Conservation (phyloP, 2,888 invertebrate genomes). For the Eupsilia transversa region DNA sequence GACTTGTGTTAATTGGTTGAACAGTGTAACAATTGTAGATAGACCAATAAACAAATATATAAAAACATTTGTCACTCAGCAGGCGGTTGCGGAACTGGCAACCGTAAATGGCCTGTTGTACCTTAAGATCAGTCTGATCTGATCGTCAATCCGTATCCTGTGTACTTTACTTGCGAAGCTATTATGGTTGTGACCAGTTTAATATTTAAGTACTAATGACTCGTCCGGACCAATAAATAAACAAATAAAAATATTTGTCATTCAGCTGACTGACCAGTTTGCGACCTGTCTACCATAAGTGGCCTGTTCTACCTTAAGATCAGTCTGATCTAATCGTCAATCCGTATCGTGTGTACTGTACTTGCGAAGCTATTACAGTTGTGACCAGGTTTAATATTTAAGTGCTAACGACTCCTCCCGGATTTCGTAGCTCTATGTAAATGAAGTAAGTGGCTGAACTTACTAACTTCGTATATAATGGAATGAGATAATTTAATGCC, state of each 20-base stretch:
- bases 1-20: too few relatives aligned
- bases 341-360: neutral
- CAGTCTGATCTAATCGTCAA: neutral
- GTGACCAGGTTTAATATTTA: neutral
- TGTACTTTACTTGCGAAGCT: neutral
- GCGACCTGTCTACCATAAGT: neutral
- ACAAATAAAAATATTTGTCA: neutral
- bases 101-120: neutral
- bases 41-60: too few relatives aligned
- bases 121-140: neutral
- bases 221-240: too few relatives aligned
- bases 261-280: neutral
- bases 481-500: conserved; percentile 73
- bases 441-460: conserved; percentile 65
- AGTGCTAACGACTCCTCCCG: conserved; percentile 12
- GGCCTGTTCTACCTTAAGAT: neutral
- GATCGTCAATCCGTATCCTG: neutral
- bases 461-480: conserved; percentile 67
- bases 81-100: too few relatives aligned
- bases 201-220: too few relatives aligned
- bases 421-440: conserved; percentile 55
- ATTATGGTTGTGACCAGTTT: neutral
- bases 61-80: neutral
- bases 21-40: too few relatives aligned
- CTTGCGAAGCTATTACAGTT: neutral